These are phyloP conservation scores for Vollenhovia emeryi DNA, from an alignment of 1,140 invertebrate species.

Conservation along the genomic window DNA sequence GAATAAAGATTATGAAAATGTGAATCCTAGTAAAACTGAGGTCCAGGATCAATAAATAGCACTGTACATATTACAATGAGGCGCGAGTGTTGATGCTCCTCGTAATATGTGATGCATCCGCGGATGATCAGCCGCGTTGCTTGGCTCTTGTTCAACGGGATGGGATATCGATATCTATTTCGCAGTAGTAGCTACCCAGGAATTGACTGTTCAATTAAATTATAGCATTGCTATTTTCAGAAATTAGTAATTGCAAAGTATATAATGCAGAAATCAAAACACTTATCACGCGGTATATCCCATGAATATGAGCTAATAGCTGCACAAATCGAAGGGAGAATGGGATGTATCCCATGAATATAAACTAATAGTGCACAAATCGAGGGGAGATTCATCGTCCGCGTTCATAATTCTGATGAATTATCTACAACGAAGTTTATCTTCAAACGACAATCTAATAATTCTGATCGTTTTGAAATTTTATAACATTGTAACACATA, in stretches of 20 bases:
- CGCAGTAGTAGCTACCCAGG: not conserved
- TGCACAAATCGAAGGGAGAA: not conserved
- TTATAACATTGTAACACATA: conserved; percentile 2
- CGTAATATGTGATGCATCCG: not conserved
- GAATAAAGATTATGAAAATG: no score
- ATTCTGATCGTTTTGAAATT: not conserved
- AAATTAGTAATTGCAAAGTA: not conserved
- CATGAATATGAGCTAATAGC: not conserved
- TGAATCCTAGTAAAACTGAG: no score
- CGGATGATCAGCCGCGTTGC: not conserved
- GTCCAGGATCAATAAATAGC: no score
- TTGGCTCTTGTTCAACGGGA: not conserved
- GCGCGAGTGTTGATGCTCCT: not conserved
- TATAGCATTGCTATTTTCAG: not conserved
- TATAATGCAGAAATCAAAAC: not conserved
- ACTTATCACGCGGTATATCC: not conserved
- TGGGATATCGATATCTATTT: not conserved
- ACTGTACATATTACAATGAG: not conserved
- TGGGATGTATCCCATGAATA: not conserved
- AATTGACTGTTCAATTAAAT: conserved; percentile 8
- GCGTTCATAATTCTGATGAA: not conserved
- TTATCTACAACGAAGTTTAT: not conserved
- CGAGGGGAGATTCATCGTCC: not conserved
- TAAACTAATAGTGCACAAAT: not conserved
- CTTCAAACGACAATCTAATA: not conserved